These are phyloP conservation scores for Paramormyrops hopkinsi DNA, from an alignment of 2,797 vertebrate genomes.

Conservation along the genomic window DNA sequence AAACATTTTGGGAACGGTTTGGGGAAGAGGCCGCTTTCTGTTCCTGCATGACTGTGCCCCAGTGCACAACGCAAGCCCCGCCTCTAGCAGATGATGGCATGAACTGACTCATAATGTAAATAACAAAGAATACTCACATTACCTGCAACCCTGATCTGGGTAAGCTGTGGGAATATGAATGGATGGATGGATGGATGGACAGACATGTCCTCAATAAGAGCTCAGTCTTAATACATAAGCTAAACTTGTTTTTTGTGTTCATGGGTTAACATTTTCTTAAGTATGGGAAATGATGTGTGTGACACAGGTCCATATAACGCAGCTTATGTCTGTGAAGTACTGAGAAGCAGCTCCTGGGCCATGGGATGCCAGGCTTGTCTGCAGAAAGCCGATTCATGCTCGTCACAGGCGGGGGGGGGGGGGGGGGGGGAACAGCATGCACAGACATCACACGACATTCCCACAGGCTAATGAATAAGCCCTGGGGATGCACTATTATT, in stretches of 20 bases:
- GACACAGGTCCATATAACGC: not conserved
- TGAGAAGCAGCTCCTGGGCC: not conserved
- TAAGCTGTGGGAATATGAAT: not conserved
- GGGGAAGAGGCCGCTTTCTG: not conserved
- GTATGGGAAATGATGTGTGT: not conserved
- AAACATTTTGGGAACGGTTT: not conserved
- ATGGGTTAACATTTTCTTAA: not conserved
- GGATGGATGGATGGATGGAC: not conserved
- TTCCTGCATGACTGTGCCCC: not conserved
- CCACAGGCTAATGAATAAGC: not conserved
- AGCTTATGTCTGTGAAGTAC: not conserved
- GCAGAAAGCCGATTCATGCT: not conserved
- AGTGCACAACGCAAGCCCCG: not conserved
- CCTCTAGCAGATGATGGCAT: not conserved
- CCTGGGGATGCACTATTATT: not conserved
- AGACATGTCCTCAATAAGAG: not conserved
- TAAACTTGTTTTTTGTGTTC: not conserved
- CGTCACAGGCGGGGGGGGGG: not conserved
- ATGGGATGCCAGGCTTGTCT: not conserved
- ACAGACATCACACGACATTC: not conserved
- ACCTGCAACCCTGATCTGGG: not conserved
- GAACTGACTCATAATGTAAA: not conserved
- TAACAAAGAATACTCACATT: not conserved
- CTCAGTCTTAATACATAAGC: not conserved
- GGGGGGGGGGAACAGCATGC: not conserved